Base-by-base conservation (phyloP, 1,140 invertebrate species). In the Megathymus violae region DNA sequence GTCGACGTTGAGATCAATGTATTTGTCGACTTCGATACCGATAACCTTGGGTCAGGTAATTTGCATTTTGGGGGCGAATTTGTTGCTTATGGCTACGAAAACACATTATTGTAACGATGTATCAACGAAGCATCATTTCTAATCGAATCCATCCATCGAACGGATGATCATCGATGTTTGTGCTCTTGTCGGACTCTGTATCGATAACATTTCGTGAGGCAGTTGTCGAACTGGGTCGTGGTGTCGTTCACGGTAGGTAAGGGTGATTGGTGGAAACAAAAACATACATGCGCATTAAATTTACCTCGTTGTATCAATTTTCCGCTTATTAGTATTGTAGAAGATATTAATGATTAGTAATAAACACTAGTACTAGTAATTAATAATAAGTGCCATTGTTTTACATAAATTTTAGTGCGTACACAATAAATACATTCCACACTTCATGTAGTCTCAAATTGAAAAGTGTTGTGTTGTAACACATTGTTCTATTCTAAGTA, bases 111-210 rank as follows among this genome's bases (percentile, higher is more conserved):
- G 15, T 13, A 17, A n/a, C 16, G 38, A 43, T 22, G 19, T 22
- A 22, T 22, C 19, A 43, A 27, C 14, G 3, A 43, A 27, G 27
- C 11, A 2, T 22, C 27, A 14, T 50, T 22, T 52, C n/a, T n/a
- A 38, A 11, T 56, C 22, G 38, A 56, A 43, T 40, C 34, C 34
- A 40, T 52, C 5, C 5, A 52, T 34, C 10, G 4, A 6, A 9
- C 19, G 38, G 16, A 43, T 56, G 51, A 56, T 56, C 51, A 56
- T n/a, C 38, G 38, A 27, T 56, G 51, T 43, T 41, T 43, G 38
- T 54, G 41, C 38, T 15, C 19, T 54, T 54, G 51, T 54, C n/a
- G n/a, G n/a, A 19, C 16, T 13, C 10, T 15, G 34, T 41, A 54
- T 54, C 38, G 15, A 54, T 54, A 54, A 43, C 38, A n/a, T 27